These are phyloP conservation scores for Parus major DNA, from an alignment of 2,113 vertebrate species.

Conservation along the genomic window DNA sequence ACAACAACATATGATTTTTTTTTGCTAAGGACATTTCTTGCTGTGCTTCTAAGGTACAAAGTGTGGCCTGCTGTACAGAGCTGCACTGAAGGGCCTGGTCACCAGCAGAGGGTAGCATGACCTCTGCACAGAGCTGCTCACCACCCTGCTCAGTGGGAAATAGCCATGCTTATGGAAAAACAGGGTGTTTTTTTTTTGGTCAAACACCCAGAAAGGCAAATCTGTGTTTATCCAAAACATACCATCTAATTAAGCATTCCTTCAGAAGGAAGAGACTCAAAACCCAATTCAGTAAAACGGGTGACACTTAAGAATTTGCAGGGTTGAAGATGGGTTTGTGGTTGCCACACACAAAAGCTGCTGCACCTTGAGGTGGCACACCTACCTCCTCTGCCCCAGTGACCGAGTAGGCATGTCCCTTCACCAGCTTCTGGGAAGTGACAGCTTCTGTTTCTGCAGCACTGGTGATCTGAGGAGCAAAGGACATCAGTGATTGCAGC, in stretches of 20 bases:
- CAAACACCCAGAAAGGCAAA: neutral
- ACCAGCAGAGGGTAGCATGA: neutral
- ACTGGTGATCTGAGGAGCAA: conserved; percentile 85
- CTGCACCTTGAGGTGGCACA: neutral
- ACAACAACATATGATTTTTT: neutral
- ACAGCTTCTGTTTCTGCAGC: conserved; percentile 88
- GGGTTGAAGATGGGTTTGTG: neutral
- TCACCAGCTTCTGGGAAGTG: conserved; percentile 93
- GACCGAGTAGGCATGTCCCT: conserved; percentile 93
- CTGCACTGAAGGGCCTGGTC: neutral
- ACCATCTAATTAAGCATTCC: neutral
- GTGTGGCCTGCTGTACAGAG: neutral
- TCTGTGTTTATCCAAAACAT: neutral
- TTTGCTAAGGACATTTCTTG: neutral
- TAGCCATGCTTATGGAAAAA: accelerated
- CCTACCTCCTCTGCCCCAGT: conserved; percentile 88
- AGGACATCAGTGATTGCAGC: accelerated
- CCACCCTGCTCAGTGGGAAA: neutral
- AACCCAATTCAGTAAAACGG: accelerated
- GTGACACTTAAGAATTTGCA: neutral
- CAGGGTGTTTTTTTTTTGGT: accelerated
- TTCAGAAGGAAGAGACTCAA: neutral
- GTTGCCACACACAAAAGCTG: accelerated
- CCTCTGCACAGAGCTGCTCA: neutral
- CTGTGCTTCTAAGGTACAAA: neutral